Conservation (phyloP, 2,113 vertebrate species). For the cattle (Bos taurus) region DNA sequence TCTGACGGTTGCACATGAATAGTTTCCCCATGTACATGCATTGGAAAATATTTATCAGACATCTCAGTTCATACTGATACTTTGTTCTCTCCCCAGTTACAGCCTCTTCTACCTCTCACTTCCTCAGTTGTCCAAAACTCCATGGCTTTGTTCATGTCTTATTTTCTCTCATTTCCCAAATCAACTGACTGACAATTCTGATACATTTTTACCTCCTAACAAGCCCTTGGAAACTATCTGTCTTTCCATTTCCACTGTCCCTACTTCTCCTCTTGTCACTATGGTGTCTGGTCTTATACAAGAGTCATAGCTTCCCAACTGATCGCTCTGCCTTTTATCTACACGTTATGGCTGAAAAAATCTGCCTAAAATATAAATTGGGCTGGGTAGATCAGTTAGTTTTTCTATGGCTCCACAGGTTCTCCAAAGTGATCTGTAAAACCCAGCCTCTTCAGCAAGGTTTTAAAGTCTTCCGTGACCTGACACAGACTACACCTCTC, state of each 20-base stretch:
- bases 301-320: not conserved
- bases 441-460: not conserved
- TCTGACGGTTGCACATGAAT: not conserved
- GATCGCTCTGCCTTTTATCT: not conserved
- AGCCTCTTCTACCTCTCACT: not conserved
- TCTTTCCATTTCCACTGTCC: not conserved
- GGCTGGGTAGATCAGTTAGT: not conserved
- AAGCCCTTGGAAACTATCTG: not conserved
- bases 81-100: not conserved
- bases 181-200: not conserved
- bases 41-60: not conserved
- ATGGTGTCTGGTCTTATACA: not conserved
- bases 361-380: not conserved
- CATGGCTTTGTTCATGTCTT: not conserved
- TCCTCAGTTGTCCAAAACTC: not conserved
- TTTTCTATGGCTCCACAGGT: not conserved
- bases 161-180: not conserved
- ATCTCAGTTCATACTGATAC: not conserved
- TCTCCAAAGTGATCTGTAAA: not conserved
- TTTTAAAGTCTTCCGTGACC: not conserved
- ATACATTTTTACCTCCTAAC: not conserved
- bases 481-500: not conserved
- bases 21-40: not conserved
- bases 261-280: not conserved
- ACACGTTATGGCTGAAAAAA: not conserved